Evolutionary conservation across 2,797 vertebrate genomes (phyloP).

Genomic region (Nothura maculosa): DNA sequence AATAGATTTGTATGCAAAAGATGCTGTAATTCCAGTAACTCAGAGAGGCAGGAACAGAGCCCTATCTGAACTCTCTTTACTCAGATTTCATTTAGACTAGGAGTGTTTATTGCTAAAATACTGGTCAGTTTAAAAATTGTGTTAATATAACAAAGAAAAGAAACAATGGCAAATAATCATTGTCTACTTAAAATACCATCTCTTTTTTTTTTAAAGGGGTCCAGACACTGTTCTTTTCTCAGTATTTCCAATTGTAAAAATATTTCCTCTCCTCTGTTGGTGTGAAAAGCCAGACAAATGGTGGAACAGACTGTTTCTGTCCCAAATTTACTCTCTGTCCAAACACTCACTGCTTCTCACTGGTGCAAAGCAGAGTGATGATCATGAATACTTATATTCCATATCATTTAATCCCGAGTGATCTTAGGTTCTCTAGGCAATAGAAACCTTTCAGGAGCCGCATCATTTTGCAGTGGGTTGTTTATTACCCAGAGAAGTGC

Average conservation of each 20-base stretch:
- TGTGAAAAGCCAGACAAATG: conserved; percentile 56
- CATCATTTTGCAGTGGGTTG: neutral
- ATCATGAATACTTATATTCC: conserved; percentile 19
- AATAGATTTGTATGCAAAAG: neutral
- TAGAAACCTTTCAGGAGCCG: neutral
- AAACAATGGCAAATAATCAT: neutral
- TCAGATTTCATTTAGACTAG: neutral
- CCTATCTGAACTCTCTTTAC: neutral
- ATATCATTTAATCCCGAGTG: conserved; percentile 39
- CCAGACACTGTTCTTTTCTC: neutral
- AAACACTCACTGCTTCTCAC: conserved; percentile 26
- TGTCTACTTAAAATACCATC: neutral
- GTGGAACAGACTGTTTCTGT: conserved; percentile 52
- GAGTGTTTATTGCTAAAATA: neutral
- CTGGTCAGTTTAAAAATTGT: neutral
- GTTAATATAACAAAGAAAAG: neutral
- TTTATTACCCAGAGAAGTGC: neutral
- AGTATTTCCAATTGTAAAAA: neutral
- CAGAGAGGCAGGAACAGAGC: neutral
- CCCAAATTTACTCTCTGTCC: conserved; percentile 34
- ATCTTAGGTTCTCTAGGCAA: neutral
- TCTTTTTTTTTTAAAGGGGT: neutral
- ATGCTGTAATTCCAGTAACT: neutral
- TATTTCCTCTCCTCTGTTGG: conserved; percentile 28
- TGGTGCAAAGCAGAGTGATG: conserved; percentile 56